Percentiles rank a stretch among this genome's conserved stretches.
phyloP scores from a whole-genome alignment of 2,888 invertebrate genomes.

The Trachelus troglodyta region DNA sequence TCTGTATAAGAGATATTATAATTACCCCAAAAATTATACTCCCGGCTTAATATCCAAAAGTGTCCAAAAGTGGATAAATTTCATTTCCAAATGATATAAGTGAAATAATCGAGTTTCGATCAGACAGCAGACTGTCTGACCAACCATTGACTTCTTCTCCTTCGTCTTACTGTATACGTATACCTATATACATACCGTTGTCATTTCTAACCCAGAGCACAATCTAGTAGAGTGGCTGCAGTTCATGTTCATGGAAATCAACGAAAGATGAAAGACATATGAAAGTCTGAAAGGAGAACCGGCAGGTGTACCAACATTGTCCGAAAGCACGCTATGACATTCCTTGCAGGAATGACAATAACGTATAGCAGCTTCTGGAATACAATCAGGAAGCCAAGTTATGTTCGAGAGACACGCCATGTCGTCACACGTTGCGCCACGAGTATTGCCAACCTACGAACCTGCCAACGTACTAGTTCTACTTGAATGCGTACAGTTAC shows the following conservation, averaged over 20 bases:
- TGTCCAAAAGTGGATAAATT: background rate
- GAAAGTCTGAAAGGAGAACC: background rate
- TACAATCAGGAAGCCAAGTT: background rate
- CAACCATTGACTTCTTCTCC: background rate
- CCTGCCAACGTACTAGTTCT: background rate
- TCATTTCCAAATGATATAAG: background rate
- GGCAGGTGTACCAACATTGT: background rate
- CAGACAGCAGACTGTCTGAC: background rate
- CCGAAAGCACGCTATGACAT: background rate
- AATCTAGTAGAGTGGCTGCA: background rate
- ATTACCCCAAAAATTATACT: background rate
- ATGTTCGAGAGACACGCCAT: background rate
- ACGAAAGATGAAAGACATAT: background rate
- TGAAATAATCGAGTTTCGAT: background rate
- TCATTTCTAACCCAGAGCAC: background rate
- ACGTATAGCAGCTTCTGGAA: background rate
- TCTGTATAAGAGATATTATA: background rate
- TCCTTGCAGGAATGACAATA: background rate
- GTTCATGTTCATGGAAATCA: background rate
- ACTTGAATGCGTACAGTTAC: background rate
- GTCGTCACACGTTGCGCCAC: background rate
- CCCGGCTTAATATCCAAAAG: background rate
- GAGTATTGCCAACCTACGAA: background rate
- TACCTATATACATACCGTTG: background rate
- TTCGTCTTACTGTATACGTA: background rate